phyloP scores from a whole-genome alignment of 2,888 invertebrate species.

The Erynnis tages region DNA sequence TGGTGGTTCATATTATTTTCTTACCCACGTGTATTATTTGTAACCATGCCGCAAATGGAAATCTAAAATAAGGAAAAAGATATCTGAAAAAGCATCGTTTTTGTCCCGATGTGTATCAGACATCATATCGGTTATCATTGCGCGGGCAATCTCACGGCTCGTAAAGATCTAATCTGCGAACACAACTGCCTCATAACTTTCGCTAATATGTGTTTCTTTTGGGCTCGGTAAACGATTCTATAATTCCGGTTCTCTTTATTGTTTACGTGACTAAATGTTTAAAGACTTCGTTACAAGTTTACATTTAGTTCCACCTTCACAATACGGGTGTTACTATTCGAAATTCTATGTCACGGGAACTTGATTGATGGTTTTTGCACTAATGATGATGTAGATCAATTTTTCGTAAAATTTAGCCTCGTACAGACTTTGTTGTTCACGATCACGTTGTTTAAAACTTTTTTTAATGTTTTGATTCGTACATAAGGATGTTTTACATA shows the following conservation, averaged over 20 bases:
- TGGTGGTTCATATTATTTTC: too few relatives aligned
- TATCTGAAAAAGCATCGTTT: neutral
- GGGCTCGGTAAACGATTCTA: constrained; percentile 14
- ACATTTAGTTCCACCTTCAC: neutral
- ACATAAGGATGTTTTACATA: too few relatives aligned
- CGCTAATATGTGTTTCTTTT: constrained; percentile 19
- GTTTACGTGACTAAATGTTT: constrained; percentile 1
- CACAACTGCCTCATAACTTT: constrained; percentile 24
- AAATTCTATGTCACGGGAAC: too few relatives aligned
- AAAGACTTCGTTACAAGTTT: neutral
- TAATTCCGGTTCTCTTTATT: constrained; percentile 19
- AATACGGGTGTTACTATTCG: too few relatives aligned
- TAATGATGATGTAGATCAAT: too few relatives aligned
- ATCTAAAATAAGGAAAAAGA: neutral
- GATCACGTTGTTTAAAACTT: too few relatives aligned
- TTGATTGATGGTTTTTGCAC: too few relatives aligned
- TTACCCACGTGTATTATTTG: too few relatives aligned
- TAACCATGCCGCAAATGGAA: neutral
- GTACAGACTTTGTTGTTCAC: too few relatives aligned
- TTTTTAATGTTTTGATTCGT: too few relatives aligned
- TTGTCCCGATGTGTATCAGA: constrained; percentile 18
- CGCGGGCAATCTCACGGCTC: constrained; percentile 26
- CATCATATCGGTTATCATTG: constrained; percentile 23
- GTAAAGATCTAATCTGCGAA: constrained; percentile 30
- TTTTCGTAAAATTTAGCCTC: too few relatives aligned